Conservation (phyloP, 2,113 vertebrate genomes). For the Monarcha castaneiventris region DNA sequence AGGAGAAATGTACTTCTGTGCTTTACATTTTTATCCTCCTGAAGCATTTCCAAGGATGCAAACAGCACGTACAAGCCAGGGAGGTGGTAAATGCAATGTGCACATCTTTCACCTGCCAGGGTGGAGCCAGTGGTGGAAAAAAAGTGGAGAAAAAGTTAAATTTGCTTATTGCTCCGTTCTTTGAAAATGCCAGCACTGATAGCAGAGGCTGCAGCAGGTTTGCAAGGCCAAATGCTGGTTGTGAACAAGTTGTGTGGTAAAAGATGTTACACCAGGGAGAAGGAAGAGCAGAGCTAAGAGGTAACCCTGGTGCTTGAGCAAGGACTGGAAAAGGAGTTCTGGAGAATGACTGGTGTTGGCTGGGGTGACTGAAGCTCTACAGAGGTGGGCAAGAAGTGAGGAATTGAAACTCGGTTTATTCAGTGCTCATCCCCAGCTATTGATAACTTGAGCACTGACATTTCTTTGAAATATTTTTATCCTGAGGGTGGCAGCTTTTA, state of each 20-base stretch:
- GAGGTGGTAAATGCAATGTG: neutral
- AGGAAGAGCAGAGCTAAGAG: neutral
- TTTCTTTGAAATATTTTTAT: slow-evolving; percentile 67
- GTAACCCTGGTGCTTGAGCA: neutral
- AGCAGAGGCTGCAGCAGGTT: neutral
- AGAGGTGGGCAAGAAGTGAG: slow-evolving; percentile 25
- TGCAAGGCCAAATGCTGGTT: neutral
- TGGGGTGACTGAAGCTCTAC: neutral
- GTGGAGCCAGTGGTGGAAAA: neutral
- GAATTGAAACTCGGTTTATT: neutral
- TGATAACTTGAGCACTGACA: slow-evolving; percentile 57
- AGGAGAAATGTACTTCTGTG: neutral
- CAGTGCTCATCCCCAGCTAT: slow-evolving; percentile 41
- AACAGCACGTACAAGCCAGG: neutral
- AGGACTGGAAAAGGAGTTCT: neutral
- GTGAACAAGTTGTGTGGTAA: neutral
- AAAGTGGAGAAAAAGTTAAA: neutral
- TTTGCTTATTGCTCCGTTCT: neutral
- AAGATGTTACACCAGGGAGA: neutral
- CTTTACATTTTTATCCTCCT: neutral
- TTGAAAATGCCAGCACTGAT: neutral
- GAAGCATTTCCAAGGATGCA: neutral
- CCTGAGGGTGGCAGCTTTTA: slow-evolving; percentile 66
- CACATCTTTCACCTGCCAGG: neutral
- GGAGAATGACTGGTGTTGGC: neutral